Percentiles rank a stretch among this genome's conserved stretches.
phyloP scores from a whole-genome alignment of 2,888 invertebrate species.

The Ceramica pisi region DNA sequence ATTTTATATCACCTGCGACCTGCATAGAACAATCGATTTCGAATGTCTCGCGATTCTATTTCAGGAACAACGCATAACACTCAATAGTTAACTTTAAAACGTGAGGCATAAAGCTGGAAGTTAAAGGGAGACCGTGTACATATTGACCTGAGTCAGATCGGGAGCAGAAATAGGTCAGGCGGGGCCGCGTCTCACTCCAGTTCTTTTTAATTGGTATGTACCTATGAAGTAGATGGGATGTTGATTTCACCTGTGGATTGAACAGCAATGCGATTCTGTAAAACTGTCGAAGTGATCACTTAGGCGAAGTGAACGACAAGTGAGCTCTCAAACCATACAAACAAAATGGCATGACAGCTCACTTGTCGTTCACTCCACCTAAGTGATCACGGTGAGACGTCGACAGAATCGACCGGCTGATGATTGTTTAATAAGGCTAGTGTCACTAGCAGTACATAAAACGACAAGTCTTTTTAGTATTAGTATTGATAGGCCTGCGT shows the following conservation, averaged over 20 bases:
- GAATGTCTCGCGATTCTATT: constrained; percentile 83
- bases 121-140: constrained; percentile 46
- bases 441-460: neutral
- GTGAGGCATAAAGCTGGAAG: constrained; percentile 58
- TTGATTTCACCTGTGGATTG: constrained; percentile 69
- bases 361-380: too few species aligned
- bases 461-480: too few species aligned
- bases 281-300: too few species aligned
- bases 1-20: constrained; percentile 65
- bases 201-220: constrained; percentile 80
- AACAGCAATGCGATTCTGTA: too few species aligned
- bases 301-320: too few species aligned
- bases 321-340: too few species aligned
- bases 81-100: constrained; percentile 53
- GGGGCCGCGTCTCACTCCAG: constrained; percentile 80
- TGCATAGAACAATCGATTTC: constrained; percentile 78
- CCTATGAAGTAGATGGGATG: constrained; percentile 53
- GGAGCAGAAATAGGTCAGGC: constrained; percentile 84
- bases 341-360: too few species aligned
- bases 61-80: constrained; percentile 64
- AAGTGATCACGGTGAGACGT: too few species aligned
- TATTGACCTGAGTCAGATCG: constrained; percentile 79
- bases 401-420: too few species aligned
- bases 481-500: too few species aligned
- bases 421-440: neutral